Base-by-base conservation (phyloP, 2,113 vertebrate species). In the Chionomys nivalis region DNA sequence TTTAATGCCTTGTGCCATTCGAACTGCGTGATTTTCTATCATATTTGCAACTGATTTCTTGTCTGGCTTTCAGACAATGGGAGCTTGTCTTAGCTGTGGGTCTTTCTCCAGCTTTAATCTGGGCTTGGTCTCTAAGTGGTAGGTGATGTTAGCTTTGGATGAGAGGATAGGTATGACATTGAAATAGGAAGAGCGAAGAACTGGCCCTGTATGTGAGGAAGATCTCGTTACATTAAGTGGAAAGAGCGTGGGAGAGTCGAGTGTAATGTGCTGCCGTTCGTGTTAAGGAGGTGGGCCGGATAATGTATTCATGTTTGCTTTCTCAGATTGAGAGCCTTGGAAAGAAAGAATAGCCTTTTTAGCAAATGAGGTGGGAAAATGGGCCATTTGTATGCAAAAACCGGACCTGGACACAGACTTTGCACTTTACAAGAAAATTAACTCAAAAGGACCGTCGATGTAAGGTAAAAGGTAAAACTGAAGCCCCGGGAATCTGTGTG, bases 91-190 rank as follows among this genome's bases (percentile, higher is more conserved):
- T 47, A 90, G 42, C 75, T 68, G 76, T 65, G 10, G 42, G 11
- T 23, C 73, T 81, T 90, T 94, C 44, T 42, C 5, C 14, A 92
- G 19, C 5, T 63, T 6, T 72, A 76, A n/a, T 76, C 49, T 89
- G n/a, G 11, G 42, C 77, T 93, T 95, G 75, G 61, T 21, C 55
- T 88, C 1, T 87, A 79, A 79, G 55, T 52, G 63, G 44, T 73
- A 33, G 77, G 52, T 42, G 55, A 42, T 93, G 89, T 93, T 68
- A 78, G 95, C 92, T 95, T 85, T 83, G 88, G 86, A 42, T 19
- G 42, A 58, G 39, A 87, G 49, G 52, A 58, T 85, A n/a, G 21
- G 2, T 79, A 70, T 85, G 26, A 61, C 82, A 42, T 14, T 89
- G 58, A 83, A 92, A 61, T 12, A 17, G 19, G 73, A n/a, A 88